These are phyloP conservation scores for Brachynemurus nebulosus DNA, from an alignment of 2,888 invertebrate species.

Conservation along the genomic window DNA sequence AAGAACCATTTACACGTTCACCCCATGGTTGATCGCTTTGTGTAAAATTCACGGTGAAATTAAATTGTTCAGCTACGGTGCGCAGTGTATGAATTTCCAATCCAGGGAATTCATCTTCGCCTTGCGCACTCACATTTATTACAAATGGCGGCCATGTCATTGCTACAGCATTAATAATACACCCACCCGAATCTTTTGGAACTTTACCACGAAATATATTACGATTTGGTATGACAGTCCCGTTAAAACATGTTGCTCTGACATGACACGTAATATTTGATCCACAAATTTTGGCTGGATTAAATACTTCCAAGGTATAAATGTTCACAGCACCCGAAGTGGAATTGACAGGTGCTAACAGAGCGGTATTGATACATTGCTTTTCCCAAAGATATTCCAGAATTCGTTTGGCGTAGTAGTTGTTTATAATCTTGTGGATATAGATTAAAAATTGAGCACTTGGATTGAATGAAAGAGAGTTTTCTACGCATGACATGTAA, in stretches of 20 bases:
- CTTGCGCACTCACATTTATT: constrained; percentile 10
- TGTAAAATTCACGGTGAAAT: constrained; percentile 21
- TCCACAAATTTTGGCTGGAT: constrained; percentile 4
- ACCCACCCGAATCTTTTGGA: constrained; percentile 15
- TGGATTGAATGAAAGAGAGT: neutral
- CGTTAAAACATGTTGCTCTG: constrained; percentile 14
- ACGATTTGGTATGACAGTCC: constrained; percentile 9
- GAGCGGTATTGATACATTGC: neutral
- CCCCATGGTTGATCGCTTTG: constrained; percentile 35
- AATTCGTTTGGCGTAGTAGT: neutral
- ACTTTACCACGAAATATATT: constrained; percentile 11
- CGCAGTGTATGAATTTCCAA: constrained; percentile 20
- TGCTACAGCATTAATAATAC: constrained; percentile 16
- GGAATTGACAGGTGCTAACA: neutral
- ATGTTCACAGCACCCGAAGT: neutral
- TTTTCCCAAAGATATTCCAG: neutral
- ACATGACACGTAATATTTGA: neutral
- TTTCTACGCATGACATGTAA: neutral
- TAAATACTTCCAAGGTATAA: constrained; percentile 1
- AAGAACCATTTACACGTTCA: constrained; percentile 29
- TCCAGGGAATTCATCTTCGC: too few relatives aligned
- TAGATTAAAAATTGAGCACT: neutral
- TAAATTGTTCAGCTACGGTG: constrained; percentile 15
- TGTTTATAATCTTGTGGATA: neutral
- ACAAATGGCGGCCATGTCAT: constrained; percentile 22